A percentile compares a stretch with the other conserved stretches of the same genome.
phyloP scores from a whole-genome alignment of 2,888 invertebrate genomes.

The Creontiades dilutus region DNA sequence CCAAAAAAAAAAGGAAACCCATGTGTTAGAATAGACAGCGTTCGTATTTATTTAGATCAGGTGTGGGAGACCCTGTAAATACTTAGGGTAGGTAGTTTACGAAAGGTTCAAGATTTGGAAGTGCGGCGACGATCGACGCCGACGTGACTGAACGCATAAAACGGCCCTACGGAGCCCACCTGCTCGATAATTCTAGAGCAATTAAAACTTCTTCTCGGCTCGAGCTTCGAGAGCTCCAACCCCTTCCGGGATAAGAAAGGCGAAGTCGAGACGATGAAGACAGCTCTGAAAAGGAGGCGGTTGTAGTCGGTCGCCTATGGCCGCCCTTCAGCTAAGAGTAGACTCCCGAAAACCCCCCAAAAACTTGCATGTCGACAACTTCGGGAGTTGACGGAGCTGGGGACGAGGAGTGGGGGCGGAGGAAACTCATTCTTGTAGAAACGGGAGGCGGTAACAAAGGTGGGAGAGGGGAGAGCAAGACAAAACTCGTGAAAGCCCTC shows the following conservation, averaged over 20 bases:
- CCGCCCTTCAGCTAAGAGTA: background rate
- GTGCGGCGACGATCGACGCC: no score
- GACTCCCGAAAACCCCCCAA: background rate
- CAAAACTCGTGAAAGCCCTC: background rate
- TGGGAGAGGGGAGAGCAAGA: background rate
- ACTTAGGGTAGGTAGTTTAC: no score
- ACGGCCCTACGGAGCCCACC: background rate
- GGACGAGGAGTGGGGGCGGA: no score
- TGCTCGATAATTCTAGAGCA: slow-evolving; percentile 63
- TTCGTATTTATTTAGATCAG: no score
- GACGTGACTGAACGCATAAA: no score
- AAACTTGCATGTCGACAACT: slow-evolving; percentile 49
- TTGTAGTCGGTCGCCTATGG: background rate
- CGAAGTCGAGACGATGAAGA: slow-evolving; percentile 28
- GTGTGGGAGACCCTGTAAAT: no score
- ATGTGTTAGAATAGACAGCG: no score
- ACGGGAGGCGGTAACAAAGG: background rate
- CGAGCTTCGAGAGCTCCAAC: background rate
- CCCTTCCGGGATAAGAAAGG: background rate
- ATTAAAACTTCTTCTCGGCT: slow-evolving; percentile 53
- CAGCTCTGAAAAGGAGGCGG: background rate
- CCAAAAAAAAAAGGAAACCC: no score
- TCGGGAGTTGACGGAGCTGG: background rate
- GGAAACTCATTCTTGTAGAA: slow-evolving; percentile 6
- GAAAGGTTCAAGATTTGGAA: no score